phyloP scores from a whole-genome alignment of 2,113 vertebrate species.

The Aramus guarauna region DNA sequence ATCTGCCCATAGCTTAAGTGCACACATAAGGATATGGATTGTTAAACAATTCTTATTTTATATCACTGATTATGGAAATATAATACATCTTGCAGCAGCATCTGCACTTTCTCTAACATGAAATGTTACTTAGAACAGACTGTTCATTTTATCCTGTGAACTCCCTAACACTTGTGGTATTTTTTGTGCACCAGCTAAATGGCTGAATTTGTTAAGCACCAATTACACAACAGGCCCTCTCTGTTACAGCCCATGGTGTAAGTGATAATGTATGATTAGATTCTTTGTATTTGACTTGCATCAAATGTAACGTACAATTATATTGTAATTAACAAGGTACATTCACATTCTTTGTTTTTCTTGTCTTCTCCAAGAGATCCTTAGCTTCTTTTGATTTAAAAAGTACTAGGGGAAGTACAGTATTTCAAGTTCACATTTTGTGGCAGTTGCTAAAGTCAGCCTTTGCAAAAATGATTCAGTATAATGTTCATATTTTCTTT shows the following conservation, averaged over 20 bases:
- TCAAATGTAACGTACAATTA: background rate
- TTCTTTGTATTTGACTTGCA: background rate
- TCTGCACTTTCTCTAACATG: background rate
- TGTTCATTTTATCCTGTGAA: background rate
- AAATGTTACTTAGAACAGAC: background rate
- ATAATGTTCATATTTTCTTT: background rate
- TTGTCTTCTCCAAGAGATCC: background rate
- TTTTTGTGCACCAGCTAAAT: background rate
- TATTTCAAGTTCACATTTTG: background rate
- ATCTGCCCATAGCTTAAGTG: conserved; percentile 23
- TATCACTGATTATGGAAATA: conserved; percentile 11
- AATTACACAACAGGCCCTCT: background rate
- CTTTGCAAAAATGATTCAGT: background rate
- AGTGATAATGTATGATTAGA: rapidly evolving
- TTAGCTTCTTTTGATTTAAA: background rate
- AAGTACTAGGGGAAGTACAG: rapidly evolving
- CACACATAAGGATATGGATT: background rate
- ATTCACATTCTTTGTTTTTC: background rate
- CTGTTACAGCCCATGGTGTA: background rate
- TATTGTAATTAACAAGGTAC: background rate
- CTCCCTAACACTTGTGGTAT: background rate
- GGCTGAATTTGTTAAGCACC: background rate
- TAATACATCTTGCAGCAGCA: conserved; percentile 12
- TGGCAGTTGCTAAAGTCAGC: background rate
- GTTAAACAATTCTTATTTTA: background rate